These are phyloP conservation scores for Danionella cerebrum DNA, from an alignment of 2,113 vertebrate genomes.

Conservation along the genomic window DNA sequence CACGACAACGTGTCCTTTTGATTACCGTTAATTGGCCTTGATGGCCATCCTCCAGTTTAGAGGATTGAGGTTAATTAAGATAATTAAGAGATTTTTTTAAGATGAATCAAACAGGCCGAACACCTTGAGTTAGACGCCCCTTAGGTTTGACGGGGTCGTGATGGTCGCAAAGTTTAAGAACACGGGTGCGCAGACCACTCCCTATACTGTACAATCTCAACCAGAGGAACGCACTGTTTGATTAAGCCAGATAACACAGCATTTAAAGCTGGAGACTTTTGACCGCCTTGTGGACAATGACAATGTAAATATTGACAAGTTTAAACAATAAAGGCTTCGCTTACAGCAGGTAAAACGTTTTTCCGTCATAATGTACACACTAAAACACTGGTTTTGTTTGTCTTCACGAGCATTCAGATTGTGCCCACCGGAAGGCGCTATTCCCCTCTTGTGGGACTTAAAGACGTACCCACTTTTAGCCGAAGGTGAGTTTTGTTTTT, in stretches of 20 bases:
- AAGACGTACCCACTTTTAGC: no score
- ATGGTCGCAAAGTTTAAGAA: no score
- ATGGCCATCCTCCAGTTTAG: conserved; percentile 56
- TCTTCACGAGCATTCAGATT: not conserved
- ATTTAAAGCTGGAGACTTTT: no score
- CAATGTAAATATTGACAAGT: no score
- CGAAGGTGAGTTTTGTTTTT: no score
- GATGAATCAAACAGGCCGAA: conserved; percentile 57
- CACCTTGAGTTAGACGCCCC: conserved; percentile 34
- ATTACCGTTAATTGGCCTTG: conserved; percentile 66
- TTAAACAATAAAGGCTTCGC: no score
- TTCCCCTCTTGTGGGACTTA: conserved; percentile 37
- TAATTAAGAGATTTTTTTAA: conserved; percentile 66
- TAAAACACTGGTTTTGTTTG: not conserved
- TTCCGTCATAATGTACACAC: no score
- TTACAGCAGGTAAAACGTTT: no score
- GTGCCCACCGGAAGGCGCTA: conserved; percentile 61
- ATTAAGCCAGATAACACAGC: not conserved
- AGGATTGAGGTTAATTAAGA: conserved; percentile 59
- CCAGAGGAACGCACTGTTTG: not conserved
- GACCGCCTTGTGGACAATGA: no score
- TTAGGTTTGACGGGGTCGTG: conserved; percentile 58
- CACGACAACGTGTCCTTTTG: conserved; percentile 58
- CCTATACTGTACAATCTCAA: no score
- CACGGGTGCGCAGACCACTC: no score